phyloP scores from a whole-genome alignment of 2,113 vertebrate genomes.

The Gadus macrocephalus region DNA sequence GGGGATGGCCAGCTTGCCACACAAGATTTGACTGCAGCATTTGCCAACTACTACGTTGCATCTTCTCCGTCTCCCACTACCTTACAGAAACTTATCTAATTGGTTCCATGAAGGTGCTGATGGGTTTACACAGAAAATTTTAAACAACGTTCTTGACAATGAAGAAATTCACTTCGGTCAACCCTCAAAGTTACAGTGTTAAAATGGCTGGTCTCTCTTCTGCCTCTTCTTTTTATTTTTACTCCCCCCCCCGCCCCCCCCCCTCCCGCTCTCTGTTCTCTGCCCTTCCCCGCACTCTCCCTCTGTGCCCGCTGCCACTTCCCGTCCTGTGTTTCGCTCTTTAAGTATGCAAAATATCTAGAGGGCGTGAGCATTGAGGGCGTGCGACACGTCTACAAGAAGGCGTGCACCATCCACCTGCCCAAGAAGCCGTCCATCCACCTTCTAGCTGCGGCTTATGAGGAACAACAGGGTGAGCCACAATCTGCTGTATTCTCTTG shows the following conservation, averaged over 20 bases:
- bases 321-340: constrained; percentile 77
- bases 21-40: constrained; percentile 99
- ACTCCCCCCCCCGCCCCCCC: constrained; percentile 33
- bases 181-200: constrained; percentile 67
- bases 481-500: neutral
- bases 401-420: constrained; percentile 92
- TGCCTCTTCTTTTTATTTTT: constrained; percentile 23
- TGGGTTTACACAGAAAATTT: constrained; percentile 99
- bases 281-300: constrained; percentile 33
- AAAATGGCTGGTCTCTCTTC: constrained; percentile 46
- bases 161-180: constrained; percentile 76
- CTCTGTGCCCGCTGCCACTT: constrained; percentile 48
- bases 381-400: constrained; percentile 93
- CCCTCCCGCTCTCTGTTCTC: constrained; percentile 52
- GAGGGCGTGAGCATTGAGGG: constrained; percentile 95
- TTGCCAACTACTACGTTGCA: constrained; percentile 99
- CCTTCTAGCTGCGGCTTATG: constrained; percentile 96
- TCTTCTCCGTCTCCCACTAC: constrained; percentile 98
- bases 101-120: constrained; percentile 99
- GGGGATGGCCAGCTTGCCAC: constrained; percentile 99
- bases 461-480: constrained; percentile 93
- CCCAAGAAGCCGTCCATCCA: constrained; percentile 92
- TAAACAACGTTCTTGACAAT: constrained; percentile 94
- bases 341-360: constrained; percentile 98
- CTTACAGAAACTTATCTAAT: constrained; percentile 99